Percentiles rank a stretch among this genome's conserved stretches.
Evolutionary conservation across 2,113 vertebrate species (phyloP).

Genomic region (Chitala chitala): DNA sequence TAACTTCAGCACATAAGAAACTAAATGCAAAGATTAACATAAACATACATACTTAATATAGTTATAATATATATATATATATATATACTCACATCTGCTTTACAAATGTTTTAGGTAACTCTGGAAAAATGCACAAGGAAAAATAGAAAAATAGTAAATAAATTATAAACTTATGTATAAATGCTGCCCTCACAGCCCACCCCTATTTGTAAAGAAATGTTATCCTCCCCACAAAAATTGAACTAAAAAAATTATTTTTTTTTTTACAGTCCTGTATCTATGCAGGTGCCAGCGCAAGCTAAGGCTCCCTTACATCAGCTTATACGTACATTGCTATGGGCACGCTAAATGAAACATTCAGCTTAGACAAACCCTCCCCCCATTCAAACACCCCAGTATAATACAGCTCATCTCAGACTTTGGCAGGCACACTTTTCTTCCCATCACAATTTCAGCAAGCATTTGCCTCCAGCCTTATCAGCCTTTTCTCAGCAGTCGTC

Average conservation of each 20-base stretch:
- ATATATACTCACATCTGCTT: constrained; percentile 36
- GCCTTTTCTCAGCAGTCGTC: background rate
- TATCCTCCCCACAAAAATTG: constrained; percentile 25
- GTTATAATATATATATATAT: constrained; percentile 39
- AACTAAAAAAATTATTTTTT: constrained; percentile 33
- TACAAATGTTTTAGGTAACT: constrained; percentile 58
- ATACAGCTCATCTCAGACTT: background rate
- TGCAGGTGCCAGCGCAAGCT: constrained; percentile 39
- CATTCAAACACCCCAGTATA: background rate
- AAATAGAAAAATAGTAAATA: constrained; percentile 54
- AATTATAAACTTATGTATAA: constrained; percentile 56
- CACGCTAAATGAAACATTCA: constrained; percentile 44
- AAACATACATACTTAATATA: constrained; percentile 57
- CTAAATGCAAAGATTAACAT: constrained; percentile 66
- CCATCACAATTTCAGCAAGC: background rate
- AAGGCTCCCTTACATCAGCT: constrained; percentile 32
- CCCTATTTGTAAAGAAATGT: constrained; percentile 33
- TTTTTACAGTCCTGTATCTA: constrained; percentile 36
- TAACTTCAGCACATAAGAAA: constrained; percentile 71
- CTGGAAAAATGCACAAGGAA: constrained; percentile 43
- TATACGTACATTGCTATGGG: constrained; percentile 35
- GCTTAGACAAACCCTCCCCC: constrained; percentile 22
- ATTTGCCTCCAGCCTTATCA: background rate
- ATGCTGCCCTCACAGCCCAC: constrained; percentile 35
- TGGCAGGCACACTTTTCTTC: background rate